Evolutionary conservation across 2,797 vertebrate genomes (phyloP).

Genomic region (Megaceryle alcyon): DNA sequence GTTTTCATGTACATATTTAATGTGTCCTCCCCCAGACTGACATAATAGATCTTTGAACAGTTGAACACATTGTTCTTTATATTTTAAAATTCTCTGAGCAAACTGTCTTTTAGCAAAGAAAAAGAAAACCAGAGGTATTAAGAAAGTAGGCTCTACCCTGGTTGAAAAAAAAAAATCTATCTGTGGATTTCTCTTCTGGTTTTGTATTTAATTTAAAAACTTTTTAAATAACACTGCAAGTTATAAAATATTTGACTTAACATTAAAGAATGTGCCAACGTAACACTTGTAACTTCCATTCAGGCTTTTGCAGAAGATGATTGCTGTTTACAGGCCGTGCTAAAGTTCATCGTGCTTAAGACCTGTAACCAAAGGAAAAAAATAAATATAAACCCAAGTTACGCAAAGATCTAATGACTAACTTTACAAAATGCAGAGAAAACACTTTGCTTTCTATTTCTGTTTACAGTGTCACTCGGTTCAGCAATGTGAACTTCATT

Average conservation of each 20-base stretch:
- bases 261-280: neutral
- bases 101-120: neutral
- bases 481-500: neutral
- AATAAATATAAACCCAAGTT: neutral
- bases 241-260: constrained; percentile 18
- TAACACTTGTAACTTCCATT: neutral
- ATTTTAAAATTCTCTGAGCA: neutral
- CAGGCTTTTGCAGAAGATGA: neutral
- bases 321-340: neutral
- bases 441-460: neutral
- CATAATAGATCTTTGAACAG: neutral
- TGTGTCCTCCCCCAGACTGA: neutral
- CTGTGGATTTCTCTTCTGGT: neutral
- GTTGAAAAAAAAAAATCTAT: neutral
- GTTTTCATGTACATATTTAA: neutral
- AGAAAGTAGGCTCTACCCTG: neutral
- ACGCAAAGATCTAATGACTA: neutral
- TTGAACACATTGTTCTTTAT: neutral
- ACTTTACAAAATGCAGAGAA: neutral
- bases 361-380: constrained; percentile 69
- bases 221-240: constrained; percentile 46
- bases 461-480: neutral
- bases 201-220: neutral
- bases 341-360: constrained; percentile 92
- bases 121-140: neutral